A percentile compares a stretch with the other conserved stretches of the same genome.
phyloP scores from a whole-genome alignment of 2,113 vertebrate genomes.

The Raphicerus campestris region DNA sequence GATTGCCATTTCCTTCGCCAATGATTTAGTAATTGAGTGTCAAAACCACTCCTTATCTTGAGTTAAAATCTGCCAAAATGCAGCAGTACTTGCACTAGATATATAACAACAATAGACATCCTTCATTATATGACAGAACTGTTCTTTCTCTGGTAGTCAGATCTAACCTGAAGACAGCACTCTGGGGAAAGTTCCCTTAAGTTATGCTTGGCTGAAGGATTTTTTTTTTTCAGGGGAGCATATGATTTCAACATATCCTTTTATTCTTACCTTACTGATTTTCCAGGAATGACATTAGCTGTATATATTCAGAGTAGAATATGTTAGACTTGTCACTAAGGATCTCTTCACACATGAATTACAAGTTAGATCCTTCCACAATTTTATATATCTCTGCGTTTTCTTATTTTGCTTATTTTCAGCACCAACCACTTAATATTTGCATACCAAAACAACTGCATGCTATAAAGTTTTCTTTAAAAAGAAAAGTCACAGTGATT shows the following conservation, averaged over 20 bases:
- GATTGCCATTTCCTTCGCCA: too few species aligned
- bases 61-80: not conserved
- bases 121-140: not conserved
- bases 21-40: not conserved
- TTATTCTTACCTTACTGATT: not conserved
- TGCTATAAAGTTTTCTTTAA: not conserved
- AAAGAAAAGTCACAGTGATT: not conserved
- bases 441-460: not conserved
- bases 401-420: slow-evolving; percentile 6
- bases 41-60: not conserved
- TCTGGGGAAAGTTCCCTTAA: not conserved
- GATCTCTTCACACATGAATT: not conserved
- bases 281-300: not conserved
- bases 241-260: not conserved
- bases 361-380: not conserved
- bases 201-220: not conserved
- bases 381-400: not conserved
- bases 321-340: not conserved
- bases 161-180: not conserved
- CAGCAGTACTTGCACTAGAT: not conserved
- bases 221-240: not conserved
- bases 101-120: not conserved
- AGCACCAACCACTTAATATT: not conserved
- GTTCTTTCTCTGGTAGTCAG: not conserved
- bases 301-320: not conserved